Base-by-base conservation (phyloP, 2,888 invertebrate species). In the Ernsta delagoae region DNA sequence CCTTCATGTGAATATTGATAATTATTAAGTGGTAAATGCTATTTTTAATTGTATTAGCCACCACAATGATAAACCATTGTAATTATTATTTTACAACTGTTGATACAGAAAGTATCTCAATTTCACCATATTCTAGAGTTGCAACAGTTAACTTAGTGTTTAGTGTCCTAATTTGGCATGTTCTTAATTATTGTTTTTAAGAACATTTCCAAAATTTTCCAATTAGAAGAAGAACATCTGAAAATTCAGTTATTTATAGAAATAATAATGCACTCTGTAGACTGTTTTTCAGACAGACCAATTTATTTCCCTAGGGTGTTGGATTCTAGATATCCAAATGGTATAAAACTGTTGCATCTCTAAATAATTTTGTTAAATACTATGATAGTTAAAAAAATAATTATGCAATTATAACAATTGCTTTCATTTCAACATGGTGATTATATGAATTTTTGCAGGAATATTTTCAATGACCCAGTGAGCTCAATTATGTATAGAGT, bases 381-480 rank as follows among this genome's bases (percentile, higher is more conserved):
- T 54, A 9, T 7, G 16, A 24, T 53, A 24, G 9, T 16, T 8
- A 6, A 53, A 53, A 53, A 24, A 24, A 5, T 54, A 39, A 59
- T 24, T 24, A 50, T 65, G 24, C 36, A 12, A 12, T 8, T n/a
- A 48, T 48, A 48, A 61, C 48, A 12, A 34, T 61, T 16, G 16
- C 5, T 50, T 7, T 16, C 16, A 7, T 50, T 16, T 16, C 16
- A 50, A 16, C 16, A 12, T 7, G n/a, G 12, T 41, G 24, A 24
- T 24, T 24, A 24, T 3, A 36, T 36, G 6, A 6, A n/a, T 68
- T 68, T 68, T 68, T 62, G 43, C 67, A 68, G 67, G 67, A 56
- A 56, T 53, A 41, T 43, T 56, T 41, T 24, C 39, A 50, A 41
- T 50, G 31, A 56, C 41, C 43, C n/a, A n/a, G 41, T 24, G 5